Percentiles rank a stretch among this genome's conserved stretches.
phyloP scores from a whole-genome alignment of 1,140 invertebrate genomes.

The Branchinecta lynchi region DNA sequence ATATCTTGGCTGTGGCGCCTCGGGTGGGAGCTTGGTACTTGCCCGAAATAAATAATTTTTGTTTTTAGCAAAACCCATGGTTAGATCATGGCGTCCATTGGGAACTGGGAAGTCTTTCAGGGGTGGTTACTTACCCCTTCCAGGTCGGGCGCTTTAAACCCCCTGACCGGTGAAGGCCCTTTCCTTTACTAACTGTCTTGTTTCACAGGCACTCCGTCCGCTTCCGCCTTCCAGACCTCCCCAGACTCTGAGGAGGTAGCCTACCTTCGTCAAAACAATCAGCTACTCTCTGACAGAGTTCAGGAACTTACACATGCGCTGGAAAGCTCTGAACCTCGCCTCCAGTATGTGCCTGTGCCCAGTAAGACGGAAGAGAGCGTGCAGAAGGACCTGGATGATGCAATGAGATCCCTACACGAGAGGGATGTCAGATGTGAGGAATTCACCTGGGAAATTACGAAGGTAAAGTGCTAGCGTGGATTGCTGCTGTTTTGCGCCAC shows the following conservation, averaged over 20 bases:
- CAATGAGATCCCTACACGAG: constrained; percentile 68
- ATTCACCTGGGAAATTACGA: constrained; percentile 63
- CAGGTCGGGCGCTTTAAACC: too few species aligned
- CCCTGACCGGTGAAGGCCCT: too few species aligned
- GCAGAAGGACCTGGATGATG: constrained; percentile 52
- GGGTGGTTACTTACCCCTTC: too few species aligned
- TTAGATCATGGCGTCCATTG: too few species aligned
- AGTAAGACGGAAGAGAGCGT: constrained; percentile 23
- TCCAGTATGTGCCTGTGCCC: neutral
- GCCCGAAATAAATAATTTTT: too few species aligned
- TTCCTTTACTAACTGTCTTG: too few species aligned
- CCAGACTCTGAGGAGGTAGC: neutral
- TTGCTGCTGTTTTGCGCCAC: neutral
- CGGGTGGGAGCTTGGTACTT: too few species aligned
- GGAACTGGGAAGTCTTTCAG: too few species aligned
- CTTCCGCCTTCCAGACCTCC: too few species aligned
- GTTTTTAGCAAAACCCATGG: too few species aligned
- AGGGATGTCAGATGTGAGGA: constrained; percentile 74
- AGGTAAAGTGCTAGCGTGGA: constrained; percentile 31
- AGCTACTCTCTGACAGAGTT: neutral
- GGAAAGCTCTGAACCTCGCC: neutral
- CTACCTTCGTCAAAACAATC: neutral
- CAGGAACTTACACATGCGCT: neutral
- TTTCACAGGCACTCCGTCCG: too few species aligned
- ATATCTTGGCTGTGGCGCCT: too few species aligned